A percentile compares a stretch with the other conserved stretches of the same genome.
phyloP scores from a whole-genome alignment of 2,888 invertebrate species.

The Caenorhabditis wallacei region DNA sequence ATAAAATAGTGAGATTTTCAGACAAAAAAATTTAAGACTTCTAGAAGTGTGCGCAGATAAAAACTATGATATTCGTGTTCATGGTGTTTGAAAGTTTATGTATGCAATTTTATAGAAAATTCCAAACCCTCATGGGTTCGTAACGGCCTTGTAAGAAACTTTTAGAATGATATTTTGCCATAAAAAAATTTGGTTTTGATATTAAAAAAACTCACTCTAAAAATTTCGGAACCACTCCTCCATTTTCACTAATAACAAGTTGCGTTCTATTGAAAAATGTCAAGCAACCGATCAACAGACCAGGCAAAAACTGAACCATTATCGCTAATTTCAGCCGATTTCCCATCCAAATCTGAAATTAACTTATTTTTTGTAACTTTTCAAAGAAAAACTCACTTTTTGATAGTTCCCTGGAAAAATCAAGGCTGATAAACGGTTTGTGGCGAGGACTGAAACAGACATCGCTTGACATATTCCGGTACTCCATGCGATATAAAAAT shows the following conservation, averaged over 20 bases:
- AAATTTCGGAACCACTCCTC: constrained; percentile 45
- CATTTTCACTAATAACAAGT: constrained; percentile 15
- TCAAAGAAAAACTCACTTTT: constrained; percentile 10
- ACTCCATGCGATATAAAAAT: constrained; percentile 56
- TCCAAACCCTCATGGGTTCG: no score
- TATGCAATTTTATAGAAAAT: no score
- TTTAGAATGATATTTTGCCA: no score
- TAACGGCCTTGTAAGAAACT: no score
- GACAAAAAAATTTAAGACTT: no score
- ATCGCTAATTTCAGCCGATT: constrained; percentile 27
- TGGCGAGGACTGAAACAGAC: constrained; percentile 53
- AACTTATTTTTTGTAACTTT: neutral
- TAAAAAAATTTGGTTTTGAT: no score
- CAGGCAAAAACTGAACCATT: constrained; percentile 34
- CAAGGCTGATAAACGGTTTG: constrained; percentile 53
- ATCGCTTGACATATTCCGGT: constrained; percentile 59
- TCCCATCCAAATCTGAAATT: constrained; percentile 35
- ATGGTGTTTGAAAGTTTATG: no score
- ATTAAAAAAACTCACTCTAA: constrained; percentile 1
- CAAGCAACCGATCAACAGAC: constrained; percentile 11
- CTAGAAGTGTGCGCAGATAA: no score
- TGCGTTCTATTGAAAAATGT: constrained; percentile 45
- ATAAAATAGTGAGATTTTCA: no score
- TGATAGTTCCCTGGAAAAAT: constrained; percentile 43
- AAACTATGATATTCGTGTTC: no score